phyloP scores from a whole-genome alignment of 2,113 vertebrate genomes.

The Typhlomys cinereus region DNA sequence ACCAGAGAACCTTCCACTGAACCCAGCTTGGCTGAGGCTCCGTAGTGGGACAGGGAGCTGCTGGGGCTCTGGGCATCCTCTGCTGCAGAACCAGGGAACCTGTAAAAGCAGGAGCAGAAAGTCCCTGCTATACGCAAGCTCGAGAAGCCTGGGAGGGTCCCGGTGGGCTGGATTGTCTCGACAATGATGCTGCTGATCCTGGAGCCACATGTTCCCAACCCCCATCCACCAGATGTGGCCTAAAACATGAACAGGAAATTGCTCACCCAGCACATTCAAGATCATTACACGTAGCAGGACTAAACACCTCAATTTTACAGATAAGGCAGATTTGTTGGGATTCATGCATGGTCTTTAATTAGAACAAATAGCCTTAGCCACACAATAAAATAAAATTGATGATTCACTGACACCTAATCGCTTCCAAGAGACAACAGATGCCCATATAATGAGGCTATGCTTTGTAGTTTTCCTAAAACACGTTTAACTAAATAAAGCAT shows the following conservation, averaged over 20 bases:
- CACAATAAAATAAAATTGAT: constrained; percentile 68
- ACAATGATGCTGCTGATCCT: background rate
- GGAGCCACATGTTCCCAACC: background rate
- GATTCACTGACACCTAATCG: constrained; percentile 68
- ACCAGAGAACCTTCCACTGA: rapidly evolving
- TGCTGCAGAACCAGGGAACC: background rate
- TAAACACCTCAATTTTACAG: background rate
- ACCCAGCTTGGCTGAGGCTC: no score
- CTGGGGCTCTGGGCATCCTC: background rate
- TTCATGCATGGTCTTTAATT: constrained; percentile 57
- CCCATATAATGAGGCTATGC: constrained; percentile 67
- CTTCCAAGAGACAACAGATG: constrained; percentile 73
- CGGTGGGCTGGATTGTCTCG: background rate
- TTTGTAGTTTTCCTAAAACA: constrained; percentile 60
- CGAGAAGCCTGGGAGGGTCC: background rate
- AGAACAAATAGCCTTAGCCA: constrained; percentile 59
- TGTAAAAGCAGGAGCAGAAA: rapidly evolving
- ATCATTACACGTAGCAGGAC: background rate
- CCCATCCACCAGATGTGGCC: background rate
- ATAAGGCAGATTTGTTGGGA: constrained; percentile 6
- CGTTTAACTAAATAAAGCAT: constrained; percentile 78
- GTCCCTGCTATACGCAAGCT: rapidly evolving
- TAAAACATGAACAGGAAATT: background rate
- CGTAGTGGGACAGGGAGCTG: rapidly evolving
- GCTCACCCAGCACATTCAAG: background rate